Base-by-base conservation (phyloP, 2,113 vertebrate genomes). In the Pseudopipra pipra region DNA sequence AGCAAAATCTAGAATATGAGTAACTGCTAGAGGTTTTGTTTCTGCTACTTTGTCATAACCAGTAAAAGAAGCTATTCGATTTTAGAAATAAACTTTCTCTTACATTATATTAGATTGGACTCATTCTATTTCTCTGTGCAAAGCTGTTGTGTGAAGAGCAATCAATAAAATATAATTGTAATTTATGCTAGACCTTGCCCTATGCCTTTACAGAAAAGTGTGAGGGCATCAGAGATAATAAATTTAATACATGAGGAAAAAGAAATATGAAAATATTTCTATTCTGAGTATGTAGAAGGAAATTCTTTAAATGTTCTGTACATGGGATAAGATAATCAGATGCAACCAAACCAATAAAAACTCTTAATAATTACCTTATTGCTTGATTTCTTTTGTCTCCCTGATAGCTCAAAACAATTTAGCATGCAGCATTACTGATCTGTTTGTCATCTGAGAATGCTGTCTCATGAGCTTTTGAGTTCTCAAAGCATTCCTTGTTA, bases 131-230 rank as follows among this genome's bases (percentile, higher is more conserved):
- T 89, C 74, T 80, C 52, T 56, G 23, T 46, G 33, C 24, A 91
- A 87, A 93, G 30, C 44, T 81, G 39, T 55, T 87, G 9, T 31
- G 15, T 82, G 33, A 35, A 89, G 17, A 76, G 7, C 6, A 76
- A 94, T 94, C 77, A 72, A 79, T 91, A 91, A 89, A 74, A 63
- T 62, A 37, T 87, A 87, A 85, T 19, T 79, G 17, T 43, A 87
- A 94, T 95, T 91, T 94, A 93, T 90, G 27, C 44, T 61, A 49
- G 62, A n/a, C 24, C 46, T 78, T 87, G 65, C 21, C 58, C 24
- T 76, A 6, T 72, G 66, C 24, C 17, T 87, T 83, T 70, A 49
- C 5, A 62, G 54, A 65, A 90, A 94, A 35, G 13, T n/a, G 9
- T 52, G 66, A 93, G 25, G 44, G 3, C 41, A 74, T 41, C 11